Conservation (phyloP, 2,113 vertebrate genomes). For the Sceloporus undulatus region DNA sequence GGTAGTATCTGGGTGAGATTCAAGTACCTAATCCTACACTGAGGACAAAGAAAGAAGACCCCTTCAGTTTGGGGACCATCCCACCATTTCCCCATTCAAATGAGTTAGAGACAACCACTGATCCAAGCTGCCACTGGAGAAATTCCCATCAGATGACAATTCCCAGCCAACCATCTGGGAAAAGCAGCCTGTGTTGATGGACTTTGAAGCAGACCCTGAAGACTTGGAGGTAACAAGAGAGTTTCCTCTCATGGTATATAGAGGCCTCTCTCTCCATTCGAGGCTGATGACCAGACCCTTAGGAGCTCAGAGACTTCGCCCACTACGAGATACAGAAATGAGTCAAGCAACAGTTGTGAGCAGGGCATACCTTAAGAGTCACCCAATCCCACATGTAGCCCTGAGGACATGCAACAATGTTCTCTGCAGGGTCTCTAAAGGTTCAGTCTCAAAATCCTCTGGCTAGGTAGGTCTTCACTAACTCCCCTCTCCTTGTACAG, state of each 20-base stretch:
- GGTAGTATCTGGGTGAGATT: not conserved
- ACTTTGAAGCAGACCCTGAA: not conserved
- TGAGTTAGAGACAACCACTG: not conserved
- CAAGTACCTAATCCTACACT: fast-evolving
- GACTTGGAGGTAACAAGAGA: not conserved
- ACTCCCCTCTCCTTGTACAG: too few species aligned
- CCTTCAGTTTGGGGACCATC: not conserved
- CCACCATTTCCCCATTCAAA: not conserved
- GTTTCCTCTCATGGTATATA: not conserved
- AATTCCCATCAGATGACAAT: not conserved
- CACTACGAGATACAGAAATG: too few species aligned
- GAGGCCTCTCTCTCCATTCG: not conserved
- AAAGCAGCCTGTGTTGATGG: not conserved
- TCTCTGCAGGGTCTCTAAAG: too few species aligned
- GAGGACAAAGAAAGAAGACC: not conserved
- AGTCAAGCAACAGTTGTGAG: not conserved
- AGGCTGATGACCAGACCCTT: not conserved
- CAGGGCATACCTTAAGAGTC: too few species aligned
- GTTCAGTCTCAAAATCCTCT: too few species aligned
- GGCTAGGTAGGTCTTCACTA: too few species aligned
- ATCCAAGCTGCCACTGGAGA: not conserved
- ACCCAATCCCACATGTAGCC: not conserved
- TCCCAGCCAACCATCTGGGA: not conserved
- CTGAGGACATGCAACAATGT: not conserved
- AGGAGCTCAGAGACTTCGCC: not conserved